A percentile compares a stretch with the other conserved stretches of the same genome.
Evolutionary conservation across 2,797 vertebrate genomes (phyloP).

Genomic region (Neomorphus geoffroyi): DNA sequence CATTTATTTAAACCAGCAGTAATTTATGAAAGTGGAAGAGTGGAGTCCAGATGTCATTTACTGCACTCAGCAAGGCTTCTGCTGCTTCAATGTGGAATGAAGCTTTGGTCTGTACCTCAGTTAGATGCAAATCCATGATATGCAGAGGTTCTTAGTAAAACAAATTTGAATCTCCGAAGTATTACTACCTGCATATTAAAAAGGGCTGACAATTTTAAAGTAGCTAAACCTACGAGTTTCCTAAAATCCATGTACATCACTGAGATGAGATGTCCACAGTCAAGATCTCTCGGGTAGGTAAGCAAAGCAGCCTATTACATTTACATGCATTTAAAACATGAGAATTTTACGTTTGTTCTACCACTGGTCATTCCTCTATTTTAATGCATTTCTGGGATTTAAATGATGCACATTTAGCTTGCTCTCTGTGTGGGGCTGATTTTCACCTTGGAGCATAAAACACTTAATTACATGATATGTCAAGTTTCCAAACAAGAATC

Average conservation of each 20-base stretch:
- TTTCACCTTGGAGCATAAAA: conserved; percentile 45
- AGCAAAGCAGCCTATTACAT: neutral
- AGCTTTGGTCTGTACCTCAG: neutral
- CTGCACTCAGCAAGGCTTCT: neutral
- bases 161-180: neutral
- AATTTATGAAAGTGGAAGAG: neutral
- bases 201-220: neutral
- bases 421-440: conserved; percentile 54
- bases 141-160: neutral
- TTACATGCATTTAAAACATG: neutral
- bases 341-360: neutral
- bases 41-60: neutral
- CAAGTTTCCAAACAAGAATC: conserved; percentile 61
- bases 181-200: neutral
- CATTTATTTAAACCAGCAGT: neutral
- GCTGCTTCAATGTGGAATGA: neutral
- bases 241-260: neutral
- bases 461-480: conserved; percentile 50
- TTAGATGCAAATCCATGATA: neutral
- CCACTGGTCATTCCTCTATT: neutral
- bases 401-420: neutral
- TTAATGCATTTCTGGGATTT: neutral
- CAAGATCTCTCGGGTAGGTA: neutral
- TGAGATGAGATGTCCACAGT: neutral
- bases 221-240: neutral